These are phyloP conservation scores for Colletes collaris DNA, from an alignment of 2,888 invertebrate species.

Conservation along the genomic window DNA sequence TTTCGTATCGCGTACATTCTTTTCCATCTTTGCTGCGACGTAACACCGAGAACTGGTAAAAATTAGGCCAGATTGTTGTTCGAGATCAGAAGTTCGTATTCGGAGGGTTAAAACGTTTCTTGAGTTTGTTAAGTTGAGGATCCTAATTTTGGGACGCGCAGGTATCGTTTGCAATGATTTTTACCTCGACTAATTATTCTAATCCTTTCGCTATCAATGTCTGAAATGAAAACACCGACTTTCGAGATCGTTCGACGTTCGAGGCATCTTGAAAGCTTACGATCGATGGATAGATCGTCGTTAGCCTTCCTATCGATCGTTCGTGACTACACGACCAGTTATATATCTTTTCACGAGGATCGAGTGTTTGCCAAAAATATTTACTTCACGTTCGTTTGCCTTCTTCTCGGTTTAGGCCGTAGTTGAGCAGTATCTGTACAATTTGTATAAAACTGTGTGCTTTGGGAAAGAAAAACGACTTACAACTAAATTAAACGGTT, in stretches of 20 bases:
- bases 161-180: not conserved
- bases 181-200: constrained; percentile 74
- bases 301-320: not conserved
- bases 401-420: constrained; percentile 55
- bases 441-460: constrained; percentile 30
- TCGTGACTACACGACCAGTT: not conserved
- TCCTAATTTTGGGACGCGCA: constrained; percentile 2
- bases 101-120: too few relatives aligned
- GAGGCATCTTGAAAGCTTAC: constrained; percentile 14
- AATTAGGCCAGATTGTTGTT: too few relatives aligned
- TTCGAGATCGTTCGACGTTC: not conserved
- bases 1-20: too few relatives aligned
- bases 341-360: constrained; percentile 46
- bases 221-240: not conserved
- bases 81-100: too few relatives aligned
- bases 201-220: constrained; percentile 41
- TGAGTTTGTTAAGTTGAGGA: not conserved
- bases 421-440: constrained; percentile 61
- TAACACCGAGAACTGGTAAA: too few relatives aligned
- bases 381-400: constrained; percentile 33
- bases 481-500: too few relatives aligned
- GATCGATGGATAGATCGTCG: constrained; percentile 8
- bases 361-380: constrained; percentile 47
- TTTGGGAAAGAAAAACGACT: not conserved
- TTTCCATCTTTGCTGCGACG: too few relatives aligned